Evolutionary conservation across 2,888 invertebrate species (phyloP), one percentile per base, ranked within the genome.

Genomic region (Heliconius sara): DNA sequence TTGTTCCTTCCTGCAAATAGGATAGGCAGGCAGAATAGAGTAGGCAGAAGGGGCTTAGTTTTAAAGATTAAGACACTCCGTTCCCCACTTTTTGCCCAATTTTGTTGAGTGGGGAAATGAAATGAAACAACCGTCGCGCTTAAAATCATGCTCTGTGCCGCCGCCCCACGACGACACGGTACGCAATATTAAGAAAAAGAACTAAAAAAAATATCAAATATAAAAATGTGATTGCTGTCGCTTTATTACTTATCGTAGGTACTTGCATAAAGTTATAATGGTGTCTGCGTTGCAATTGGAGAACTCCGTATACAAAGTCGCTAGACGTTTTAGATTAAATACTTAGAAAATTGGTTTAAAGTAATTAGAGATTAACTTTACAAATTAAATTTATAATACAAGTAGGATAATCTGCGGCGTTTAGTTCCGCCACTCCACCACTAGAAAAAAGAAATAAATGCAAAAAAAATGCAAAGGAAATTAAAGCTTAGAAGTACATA

Each of bases 221-320:
- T 60, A 16, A 25, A 68, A 43, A n/a, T 10, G 13, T 70, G 9
- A n/a, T 68, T 79, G 76, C 73, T 70, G 30, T 39, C 80, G 76
- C 52, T 79, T 30, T 57, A n/a, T 47, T 19, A 39, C 57, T 79
- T 52, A 25, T 52, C 79, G 67, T 30, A 10, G 39, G 10, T 39
- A 52, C 65, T 75, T 76, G 60, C 70, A 81, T 73, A 79, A 77
- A 76, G 73, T 81, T 80, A 80, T 79, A 80, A 81, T 81, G 76
- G 76, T 39, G 76, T 63, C 73, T 39, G 63, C 27, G 76, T 74
- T 73, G 76, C 76, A 68, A 79, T 81, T 77, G 57, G 73, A 73
- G 72, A 68, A 43, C 25, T 25, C 30, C 19, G 70, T 47, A 25
- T n/a, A 47, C 70, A 47, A 70, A 70, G 43, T 43, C 43, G 43